phyloP scores from a whole-genome alignment of 2,888 invertebrate genomes.

The Piscicola geometra region DNA sequence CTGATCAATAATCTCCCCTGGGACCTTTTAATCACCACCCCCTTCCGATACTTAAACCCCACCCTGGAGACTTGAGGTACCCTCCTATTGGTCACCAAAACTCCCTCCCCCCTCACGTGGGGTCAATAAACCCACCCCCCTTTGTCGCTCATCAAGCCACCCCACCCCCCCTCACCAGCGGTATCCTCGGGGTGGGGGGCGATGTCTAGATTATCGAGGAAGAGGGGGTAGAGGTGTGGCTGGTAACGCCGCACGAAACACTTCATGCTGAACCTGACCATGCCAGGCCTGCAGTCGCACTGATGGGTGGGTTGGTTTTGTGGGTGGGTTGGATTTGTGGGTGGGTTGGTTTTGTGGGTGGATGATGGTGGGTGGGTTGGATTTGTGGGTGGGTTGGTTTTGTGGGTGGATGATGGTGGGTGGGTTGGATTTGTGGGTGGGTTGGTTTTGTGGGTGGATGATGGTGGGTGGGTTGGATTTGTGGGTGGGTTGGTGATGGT shows the following conservation, averaged over 20 bases:
- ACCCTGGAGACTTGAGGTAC: conserved; percentile 9
- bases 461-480: too few species aligned
- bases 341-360: too few species aligned
- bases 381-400: neutral
- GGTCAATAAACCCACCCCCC: neutral
- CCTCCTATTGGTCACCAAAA: too few species aligned
- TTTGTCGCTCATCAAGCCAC: neutral
- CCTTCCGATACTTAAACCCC: conserved; percentile 18
- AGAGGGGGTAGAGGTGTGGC: conserved; percentile 70
- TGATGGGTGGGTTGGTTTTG: conserved; percentile 40
- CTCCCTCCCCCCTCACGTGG: neutral
- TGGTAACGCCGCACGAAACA: conserved; percentile 76
- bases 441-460: too few species aligned
- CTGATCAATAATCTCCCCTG: too few species aligned
- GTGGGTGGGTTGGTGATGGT: too few species aligned
- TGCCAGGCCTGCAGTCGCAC: conserved; percentile 69
- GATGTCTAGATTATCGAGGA: conserved; percentile 82
- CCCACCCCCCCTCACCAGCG: neutral
- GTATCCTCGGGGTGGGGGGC: conserved; percentile 86
- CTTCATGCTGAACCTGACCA: conserved; percentile 97
- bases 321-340: neutral
- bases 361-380: neutral
- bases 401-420: too few species aligned
- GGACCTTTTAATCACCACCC: neutral
- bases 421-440: neutral